Evolutionary conservation across 2,797 vertebrate genomes (phyloP).

Genomic region (Lepus townsendii): DNA sequence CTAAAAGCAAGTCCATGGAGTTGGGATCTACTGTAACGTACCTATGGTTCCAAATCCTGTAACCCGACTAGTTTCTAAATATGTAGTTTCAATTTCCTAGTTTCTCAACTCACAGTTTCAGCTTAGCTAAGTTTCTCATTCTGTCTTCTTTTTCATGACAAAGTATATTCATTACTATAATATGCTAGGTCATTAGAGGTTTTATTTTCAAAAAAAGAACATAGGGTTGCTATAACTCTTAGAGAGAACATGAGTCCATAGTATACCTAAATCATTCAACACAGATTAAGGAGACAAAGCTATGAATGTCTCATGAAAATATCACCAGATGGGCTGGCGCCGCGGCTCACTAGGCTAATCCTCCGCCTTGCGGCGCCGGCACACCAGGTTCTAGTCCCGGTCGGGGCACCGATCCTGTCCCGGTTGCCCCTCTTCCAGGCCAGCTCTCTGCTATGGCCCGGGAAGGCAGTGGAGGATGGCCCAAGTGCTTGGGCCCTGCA

Average conservation of each 20-base stretch:
- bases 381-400: too few relatives aligned
- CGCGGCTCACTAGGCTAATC: too few relatives aligned
- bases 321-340: conserved; percentile 66
- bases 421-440: too few relatives aligned
- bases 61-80: not conserved
- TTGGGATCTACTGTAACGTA: not conserved
- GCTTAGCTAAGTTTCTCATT: not conserved
- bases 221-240: conserved; percentile 76
- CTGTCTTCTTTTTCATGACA: not conserved
- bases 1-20: not conserved
- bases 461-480: too few relatives aligned
- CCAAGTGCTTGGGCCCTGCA: too few relatives aligned
- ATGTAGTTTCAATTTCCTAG: not conserved
- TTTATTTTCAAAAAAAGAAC: conserved; percentile 78
- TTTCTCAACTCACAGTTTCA: not conserved
- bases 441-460: too few relatives aligned
- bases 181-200: conserved; percentile 78
- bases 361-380: too few relatives aligned
- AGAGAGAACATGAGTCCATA: conserved; percentile 73
- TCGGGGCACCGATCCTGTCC: too few relatives aligned
- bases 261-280: conserved; percentile 83
- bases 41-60: not conserved
- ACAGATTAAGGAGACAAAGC: conserved; percentile 82
- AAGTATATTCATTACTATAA: conserved; percentile 53
- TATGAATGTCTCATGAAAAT: conserved; percentile 83